phyloP scores from a whole-genome alignment of 2,888 invertebrate species.

The Agapostemon virescens region DNA sequence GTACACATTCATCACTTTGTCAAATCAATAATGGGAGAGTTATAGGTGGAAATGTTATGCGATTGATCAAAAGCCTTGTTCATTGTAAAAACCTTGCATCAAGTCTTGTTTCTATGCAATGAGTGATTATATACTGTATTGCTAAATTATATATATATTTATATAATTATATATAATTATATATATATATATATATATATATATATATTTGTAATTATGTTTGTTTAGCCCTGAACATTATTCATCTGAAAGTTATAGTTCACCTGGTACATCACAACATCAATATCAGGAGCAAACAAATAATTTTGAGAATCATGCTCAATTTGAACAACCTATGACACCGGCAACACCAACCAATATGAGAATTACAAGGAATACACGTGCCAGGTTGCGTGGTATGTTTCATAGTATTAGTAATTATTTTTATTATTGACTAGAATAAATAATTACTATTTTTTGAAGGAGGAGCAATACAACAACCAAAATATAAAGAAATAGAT shows the following conservation, averaged over 20 bases:
- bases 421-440: background rate
- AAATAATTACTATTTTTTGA: slow-evolving; percentile 6
- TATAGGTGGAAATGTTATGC: too few species aligned
- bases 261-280: slow-evolving; percentile 75
- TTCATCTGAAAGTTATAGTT: slow-evolving; percentile 77
- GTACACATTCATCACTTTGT: too few species aligned
- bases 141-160: background rate
- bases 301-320: slow-evolving; percentile 73
- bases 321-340: slow-evolving; percentile 80
- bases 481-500: slow-evolving; percentile 78
- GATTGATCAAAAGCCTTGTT: too few species aligned
- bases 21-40: too few species aligned
- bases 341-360: slow-evolving; percentile 77
- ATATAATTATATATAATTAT: background rate
- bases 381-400: slow-evolving; percentile 79
- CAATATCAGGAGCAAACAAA: slow-evolving; percentile 73
- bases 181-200: background rate
- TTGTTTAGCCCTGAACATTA: slow-evolving; percentile 74
- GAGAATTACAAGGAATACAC: slow-evolving; percentile 80
- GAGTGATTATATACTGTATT: background rate
- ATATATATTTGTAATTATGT: slow-evolving; percentile 1
- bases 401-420: background rate
- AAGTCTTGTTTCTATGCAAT: too few species aligned
- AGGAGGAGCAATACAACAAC: slow-evolving; percentile 76
- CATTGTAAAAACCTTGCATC: too few species aligned